Base-by-base conservation (phyloP, 1,140 invertebrate genomes). In the Magallana angulata region DNA sequence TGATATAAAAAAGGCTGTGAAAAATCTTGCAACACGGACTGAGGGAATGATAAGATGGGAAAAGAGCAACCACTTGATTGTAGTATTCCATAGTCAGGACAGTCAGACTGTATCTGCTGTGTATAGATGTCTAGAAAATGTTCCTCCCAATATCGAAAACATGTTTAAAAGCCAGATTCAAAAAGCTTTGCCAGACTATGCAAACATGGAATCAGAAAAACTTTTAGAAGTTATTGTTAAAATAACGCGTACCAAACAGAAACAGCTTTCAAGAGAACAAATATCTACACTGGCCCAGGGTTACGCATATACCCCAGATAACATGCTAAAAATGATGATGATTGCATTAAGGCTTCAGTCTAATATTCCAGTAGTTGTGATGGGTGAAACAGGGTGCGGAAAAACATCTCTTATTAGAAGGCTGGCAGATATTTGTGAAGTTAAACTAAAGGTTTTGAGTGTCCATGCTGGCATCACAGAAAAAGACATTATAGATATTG, bases 31-130 rank as follows among this genome's bases (percentile, higher is more conserved):
- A n/a, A n/a, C n/a, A n/a, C n/a, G n/a, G n/a, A n/a, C n/a, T n/a
- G n/a, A n/a, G n/a, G n/a, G n/a, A n/a, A n/a, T 91, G 89, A 90
- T 92, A 30, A 64, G 86, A 80, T 92, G 91, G 91, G 89, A 89
- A 84, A 89, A 91, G n/a, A 91, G 84, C 24, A 24, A 24, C 24
- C 24, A 91, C 64, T 57, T 92, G 6, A 84, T 91, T 12, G 82
- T 90, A 48, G 56, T 90, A 8, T 92, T 92, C 68, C 89, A 92
- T 68, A 12, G 5, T 6, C 86, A 89, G 48, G 89, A 92, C 87
- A 60, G 88, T 14, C 85, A 91, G n/a, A 91, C 91, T 1, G 71
- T 92, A 14, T 90, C 90, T 57, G 89, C 87, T 24, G 30, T 92
- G 16, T 92, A 90, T 16, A 60, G 91, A 56, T 62, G 89, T n/a